Evolutionary conservation across 2,888 invertebrate species (phyloP), one percentile per base, ranked within the genome.

Genomic region (Allacma fusca): DNA sequence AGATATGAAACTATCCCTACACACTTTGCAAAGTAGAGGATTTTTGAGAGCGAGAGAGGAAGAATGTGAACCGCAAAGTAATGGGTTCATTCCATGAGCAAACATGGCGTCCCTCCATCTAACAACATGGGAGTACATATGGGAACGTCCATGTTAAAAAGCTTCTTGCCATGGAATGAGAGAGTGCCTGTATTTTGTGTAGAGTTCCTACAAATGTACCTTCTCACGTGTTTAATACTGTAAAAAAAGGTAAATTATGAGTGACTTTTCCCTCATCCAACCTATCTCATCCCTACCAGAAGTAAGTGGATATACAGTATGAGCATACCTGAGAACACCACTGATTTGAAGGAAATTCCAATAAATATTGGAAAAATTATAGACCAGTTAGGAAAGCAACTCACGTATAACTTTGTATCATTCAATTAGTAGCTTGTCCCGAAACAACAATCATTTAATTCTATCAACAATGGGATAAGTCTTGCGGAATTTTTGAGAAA

Each of bases 51-150:
- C n/a, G n/a, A n/a, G n/a, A 34, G 34, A 34, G 34, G 19, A 19
- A 50, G 50, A 50, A 50, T 50, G 5, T 50, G 9, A 50, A 50
- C 19, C 19, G 50, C 50, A 50, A 50, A 16, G 4, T 12, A 50
- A 50, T 50, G 50, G n/a, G 50, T 50, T 50, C 50, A 5, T 50
- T 50, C 50, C 50, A 50, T 50, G 50, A 50, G 50, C 50, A 50
- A 50, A 50, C 50, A 50, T 50, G 50, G 50, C 50, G 50, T 50
- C 50, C 7, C 50, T 50, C 19, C 19, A 12, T 50, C 7, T 19
- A 13, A 12, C 7, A 9, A 50, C 50, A 19, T n/a, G n/a, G n/a
- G n/a, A n/a, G n/a, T n/a, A n/a, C n/a, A n/a, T n/a, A n/a, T n/a
- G n/a, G n/a, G n/a, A n/a, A n/a, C n/a, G 2, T 50, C 50, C 50